Evolutionary conservation across 2,113 vertebrate genomes (phyloP).

Genomic region (Vidua macroura): DNA sequence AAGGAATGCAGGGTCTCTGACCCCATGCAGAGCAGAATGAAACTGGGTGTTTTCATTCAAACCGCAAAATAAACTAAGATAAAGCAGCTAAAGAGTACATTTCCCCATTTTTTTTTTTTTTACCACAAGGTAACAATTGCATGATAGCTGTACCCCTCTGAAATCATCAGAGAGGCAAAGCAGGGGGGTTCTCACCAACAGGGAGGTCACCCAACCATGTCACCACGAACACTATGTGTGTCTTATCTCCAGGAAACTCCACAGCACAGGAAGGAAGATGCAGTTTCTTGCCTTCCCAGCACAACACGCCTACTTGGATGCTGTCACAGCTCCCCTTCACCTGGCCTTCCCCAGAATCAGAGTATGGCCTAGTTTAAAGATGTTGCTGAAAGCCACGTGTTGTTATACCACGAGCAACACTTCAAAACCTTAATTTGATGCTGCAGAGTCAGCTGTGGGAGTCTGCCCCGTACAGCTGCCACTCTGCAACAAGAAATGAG

Average conservation of each 20-base stretch:
- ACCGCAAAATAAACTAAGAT: background rate
- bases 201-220: background rate
- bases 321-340: background rate
- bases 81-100: background rate
- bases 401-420: background rate
- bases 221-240: accelerated
- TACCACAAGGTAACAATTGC: background rate
- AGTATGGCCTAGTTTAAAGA: background rate
- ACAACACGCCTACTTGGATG: background rate
- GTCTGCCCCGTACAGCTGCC: background rate
- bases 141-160: no score
- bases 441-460: background rate
- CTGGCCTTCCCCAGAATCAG: background rate
- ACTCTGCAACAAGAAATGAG: background rate
- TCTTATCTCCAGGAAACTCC: background rate
- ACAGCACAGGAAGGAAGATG: background rate
- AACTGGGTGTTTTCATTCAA: background rate
- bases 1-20: background rate
- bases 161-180: background rate
- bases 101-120: background rate
- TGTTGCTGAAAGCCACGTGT: background rate
- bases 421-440: background rate
- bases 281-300: background rate
- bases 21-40: accelerated
- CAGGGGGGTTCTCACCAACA: background rate